A percentile compares a stretch with the other conserved stretches of the same genome.
phyloP scores from a whole-genome alignment of 2,797 vertebrate species.

The Falco biarmicus region DNA sequence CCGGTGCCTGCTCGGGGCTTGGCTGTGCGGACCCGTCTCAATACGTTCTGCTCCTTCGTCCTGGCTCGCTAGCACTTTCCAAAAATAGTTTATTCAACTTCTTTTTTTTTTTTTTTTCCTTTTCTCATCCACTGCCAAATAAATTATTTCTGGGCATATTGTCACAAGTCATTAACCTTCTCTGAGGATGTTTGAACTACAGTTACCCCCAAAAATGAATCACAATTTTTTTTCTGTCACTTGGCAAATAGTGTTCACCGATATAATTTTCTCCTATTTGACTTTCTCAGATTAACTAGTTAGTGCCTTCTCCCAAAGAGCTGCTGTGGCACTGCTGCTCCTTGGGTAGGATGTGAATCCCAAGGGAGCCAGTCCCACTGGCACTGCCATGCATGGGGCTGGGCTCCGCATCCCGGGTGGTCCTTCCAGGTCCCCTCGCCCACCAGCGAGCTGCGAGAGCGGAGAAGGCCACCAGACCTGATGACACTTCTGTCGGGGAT shows the following conservation, averaged over 20 bases:
- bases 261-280: background rate
- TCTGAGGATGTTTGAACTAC: constrained; percentile 24
- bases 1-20: fast-evolving
- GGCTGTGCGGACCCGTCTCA: fast-evolving
- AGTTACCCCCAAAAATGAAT: constrained; percentile 42
- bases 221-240: background rate
- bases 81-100: constrained; percentile 20
- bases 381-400: fast-evolving
- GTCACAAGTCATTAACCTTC: constrained; percentile 41
- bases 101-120: background rate
- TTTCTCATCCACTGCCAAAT: constrained; percentile 12
- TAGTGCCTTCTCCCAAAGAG: background rate
- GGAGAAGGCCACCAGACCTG: background rate
- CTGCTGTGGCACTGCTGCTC: background rate
- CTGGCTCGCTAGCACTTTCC: background rate
- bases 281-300: constrained; percentile 10
- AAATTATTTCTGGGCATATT: constrained; percentile 41
- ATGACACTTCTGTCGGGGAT: background rate
- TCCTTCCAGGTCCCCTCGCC: background rate
- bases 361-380: fast-evolving
- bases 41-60: background rate
- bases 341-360: fast-evolving
- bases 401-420: fast-evolving
- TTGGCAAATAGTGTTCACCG: background rate
- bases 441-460: fast-evolving